Conservation (phyloP, 2,113 vertebrate genomes). For the Chaetops frenatus region DNA sequence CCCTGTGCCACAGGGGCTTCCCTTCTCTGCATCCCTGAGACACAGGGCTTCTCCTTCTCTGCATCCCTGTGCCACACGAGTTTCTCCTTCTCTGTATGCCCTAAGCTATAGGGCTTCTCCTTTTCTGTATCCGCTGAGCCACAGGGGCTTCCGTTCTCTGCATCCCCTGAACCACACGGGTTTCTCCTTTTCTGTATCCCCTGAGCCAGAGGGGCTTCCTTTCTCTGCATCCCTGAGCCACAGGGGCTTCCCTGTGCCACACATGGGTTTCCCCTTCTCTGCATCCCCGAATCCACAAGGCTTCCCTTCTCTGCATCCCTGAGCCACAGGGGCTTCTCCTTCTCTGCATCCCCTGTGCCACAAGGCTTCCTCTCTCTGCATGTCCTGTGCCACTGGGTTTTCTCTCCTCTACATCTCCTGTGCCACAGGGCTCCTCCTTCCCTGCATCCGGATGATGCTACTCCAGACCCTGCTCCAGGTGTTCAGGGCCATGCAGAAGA, state of each 20-base stretch:
- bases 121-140: background rate
- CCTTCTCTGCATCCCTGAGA: background rate
- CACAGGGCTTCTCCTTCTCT: background rate
- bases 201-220: too few species aligned
- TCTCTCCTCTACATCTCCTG: too few species aligned
- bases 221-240: background rate
- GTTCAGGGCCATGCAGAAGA: background rate
- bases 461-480: background rate
- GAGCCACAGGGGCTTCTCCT: background rate
- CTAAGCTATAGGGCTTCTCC: too few species aligned
- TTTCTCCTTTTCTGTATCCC: background rate
- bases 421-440: background rate
- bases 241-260: too few species aligned
- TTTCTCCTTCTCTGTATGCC: too few species aligned
- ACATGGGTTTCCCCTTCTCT: background rate
- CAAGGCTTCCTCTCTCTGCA: too few species aligned
- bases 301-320: too few species aligned
- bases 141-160: background rate
- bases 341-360: background rate
- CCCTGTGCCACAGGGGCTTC: background rate
- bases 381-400: too few species aligned
- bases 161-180: background rate
- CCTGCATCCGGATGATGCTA: background rate
- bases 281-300: too few species aligned
- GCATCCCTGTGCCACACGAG: background rate